phyloP scores from a whole-genome alignment of 2,888 invertebrate species.

The Protonemura montana region DNA sequence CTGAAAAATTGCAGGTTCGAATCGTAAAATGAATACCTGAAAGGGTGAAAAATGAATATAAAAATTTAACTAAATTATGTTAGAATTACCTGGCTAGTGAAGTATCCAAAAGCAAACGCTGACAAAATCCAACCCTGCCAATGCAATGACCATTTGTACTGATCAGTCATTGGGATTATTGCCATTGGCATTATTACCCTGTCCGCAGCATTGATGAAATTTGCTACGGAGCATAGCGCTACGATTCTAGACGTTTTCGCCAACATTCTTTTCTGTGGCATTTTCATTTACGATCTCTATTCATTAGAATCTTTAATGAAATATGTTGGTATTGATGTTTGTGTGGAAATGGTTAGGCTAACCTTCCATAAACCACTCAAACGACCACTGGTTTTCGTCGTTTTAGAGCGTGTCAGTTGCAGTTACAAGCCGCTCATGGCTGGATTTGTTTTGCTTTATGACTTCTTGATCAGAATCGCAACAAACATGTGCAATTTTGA shows the following conservation, averaged over 20 bases:
- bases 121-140: slow-evolving; percentile 79
- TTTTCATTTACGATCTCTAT: slow-evolving; percentile 38
- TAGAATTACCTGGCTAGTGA: slow-evolving; percentile 73
- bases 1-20: slow-evolving; percentile 54
- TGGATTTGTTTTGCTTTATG: neutral
- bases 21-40: neutral
- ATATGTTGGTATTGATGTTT: neutral
- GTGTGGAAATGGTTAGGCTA: neutral
- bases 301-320: slow-evolving; percentile 2
- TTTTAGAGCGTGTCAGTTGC: neutral
- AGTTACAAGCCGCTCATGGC: neutral
- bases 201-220: slow-evolving; percentile 80
- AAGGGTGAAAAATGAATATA: slow-evolving; percentile 18
- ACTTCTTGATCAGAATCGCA: neutral
- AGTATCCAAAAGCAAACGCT: slow-evolving; percentile 78
- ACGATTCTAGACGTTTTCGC: slow-evolving; percentile 67
- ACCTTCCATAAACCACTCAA: neutral
- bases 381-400: neutral
- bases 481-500: neutral
- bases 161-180: slow-evolving; percentile 75
- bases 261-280: slow-evolving; percentile 57
- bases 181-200: slow-evolving; percentile 81
- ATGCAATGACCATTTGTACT: slow-evolving; percentile 74
- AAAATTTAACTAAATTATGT: no score
- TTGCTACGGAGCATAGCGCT: slow-evolving; percentile 74